Conservation (phyloP, 1,140 invertebrate species). For the Planococcus citri region DNA sequence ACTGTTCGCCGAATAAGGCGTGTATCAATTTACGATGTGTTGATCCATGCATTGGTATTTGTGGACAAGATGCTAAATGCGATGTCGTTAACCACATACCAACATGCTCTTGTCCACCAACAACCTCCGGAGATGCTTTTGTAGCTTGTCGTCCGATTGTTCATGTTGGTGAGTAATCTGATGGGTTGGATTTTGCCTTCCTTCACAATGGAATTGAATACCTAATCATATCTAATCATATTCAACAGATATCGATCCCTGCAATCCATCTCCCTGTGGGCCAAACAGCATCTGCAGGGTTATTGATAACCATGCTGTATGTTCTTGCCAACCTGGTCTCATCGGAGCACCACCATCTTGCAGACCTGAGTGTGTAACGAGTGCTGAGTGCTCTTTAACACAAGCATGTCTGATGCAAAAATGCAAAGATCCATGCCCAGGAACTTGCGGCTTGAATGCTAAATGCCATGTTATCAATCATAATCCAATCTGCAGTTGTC, state of each 20-base stretch:
- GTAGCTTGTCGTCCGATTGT: slow-evolving; percentile 41
- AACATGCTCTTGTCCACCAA: slow-evolving; percentile 51
- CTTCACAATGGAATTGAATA: too few species aligned
- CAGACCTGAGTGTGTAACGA: slow-evolving; percentile 61
- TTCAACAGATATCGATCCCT: slow-evolving; percentile 33
- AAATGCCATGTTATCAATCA: slow-evolving; percentile 57
- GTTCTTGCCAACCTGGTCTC: slow-evolving; percentile 47
- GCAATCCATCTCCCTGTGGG: slow-evolving; percentile 49
- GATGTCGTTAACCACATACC: slow-evolving; percentile 56
- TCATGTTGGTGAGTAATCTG: background rate
- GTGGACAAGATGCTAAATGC: slow-evolving; percentile 60
- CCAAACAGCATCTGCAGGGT: slow-evolving; percentile 55
- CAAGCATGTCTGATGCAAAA: slow-evolving; percentile 62
- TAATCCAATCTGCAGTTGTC: slow-evolving; percentile 44
- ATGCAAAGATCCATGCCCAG: slow-evolving; percentile 63
- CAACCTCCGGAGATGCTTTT: slow-evolving; percentile 66
- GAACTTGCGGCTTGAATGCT: slow-evolving; percentile 61
- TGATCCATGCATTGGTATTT: slow-evolving; percentile 65
- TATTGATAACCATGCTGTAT: slow-evolving; percentile 51
- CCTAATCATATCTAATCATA: too few species aligned
- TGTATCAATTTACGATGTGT: slow-evolving; percentile 64
- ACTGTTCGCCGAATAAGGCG: slow-evolving; percentile 60
- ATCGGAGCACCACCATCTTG: slow-evolving; percentile 56
- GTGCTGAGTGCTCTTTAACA: slow-evolving; percentile 65
- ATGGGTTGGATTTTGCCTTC: too few species aligned